Evolutionary conservation across 2,113 vertebrate genomes (phyloP).

Genomic region (Chamaea fasciata): DNA sequence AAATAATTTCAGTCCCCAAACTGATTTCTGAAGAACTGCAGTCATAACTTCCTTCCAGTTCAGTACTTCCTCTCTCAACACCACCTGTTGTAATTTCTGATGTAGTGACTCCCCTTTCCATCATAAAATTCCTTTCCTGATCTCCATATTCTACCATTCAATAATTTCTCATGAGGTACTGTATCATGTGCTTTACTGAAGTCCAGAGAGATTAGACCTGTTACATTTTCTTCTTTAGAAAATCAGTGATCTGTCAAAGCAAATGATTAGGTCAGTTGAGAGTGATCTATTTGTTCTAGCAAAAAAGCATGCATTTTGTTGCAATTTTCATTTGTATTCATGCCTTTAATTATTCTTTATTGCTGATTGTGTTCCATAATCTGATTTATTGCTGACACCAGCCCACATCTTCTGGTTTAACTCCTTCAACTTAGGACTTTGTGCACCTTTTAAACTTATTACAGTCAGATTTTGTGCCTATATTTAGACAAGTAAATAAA

Average conservation of each 20-base stretch:
- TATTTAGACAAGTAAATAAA: neutral
- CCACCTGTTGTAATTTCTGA: neutral
- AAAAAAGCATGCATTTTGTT: neutral
- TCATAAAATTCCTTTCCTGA: neutral
- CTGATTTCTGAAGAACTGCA: neutral
- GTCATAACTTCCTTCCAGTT: neutral
- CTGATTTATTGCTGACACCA: neutral
- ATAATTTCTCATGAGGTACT: constrained; percentile 7
- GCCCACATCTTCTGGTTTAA: neutral
- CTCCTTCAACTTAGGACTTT: neutral
- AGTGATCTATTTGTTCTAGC: neutral
- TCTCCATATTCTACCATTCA: neutral
- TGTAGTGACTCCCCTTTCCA: neutral
- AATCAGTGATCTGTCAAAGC: neutral
- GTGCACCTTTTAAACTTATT: neutral
- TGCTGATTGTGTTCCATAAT: neutral
- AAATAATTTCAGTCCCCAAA: neutral
- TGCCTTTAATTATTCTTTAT: neutral
- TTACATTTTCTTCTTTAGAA: constrained; percentile 31
- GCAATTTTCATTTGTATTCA: neutral
- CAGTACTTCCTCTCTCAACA: neutral
- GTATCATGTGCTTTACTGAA: constrained; percentile 14
- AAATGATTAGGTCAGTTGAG: neutral
- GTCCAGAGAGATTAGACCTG: constrained; percentile 8
- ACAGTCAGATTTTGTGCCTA: neutral